Evolutionary conservation across 1,140 invertebrate genomes (phyloP), one percentile per base, ranked within the genome.

Genomic region (fruit fly (Drosophila melanogaster)): DNA sequence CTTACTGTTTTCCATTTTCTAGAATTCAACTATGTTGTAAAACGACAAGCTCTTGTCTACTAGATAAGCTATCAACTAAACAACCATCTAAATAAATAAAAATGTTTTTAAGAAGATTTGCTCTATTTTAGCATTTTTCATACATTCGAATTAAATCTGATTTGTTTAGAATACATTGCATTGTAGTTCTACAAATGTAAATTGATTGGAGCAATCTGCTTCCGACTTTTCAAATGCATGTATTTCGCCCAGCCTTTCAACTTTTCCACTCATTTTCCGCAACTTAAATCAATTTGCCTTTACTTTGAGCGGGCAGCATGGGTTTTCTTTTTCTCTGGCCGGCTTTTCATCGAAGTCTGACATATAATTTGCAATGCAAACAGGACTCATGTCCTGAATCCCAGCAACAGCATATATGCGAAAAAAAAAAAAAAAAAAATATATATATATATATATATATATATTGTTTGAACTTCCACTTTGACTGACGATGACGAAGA

Each of bases 281-380:
- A 54, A 51, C 56, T 73, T 72, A 72, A 73, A 73, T 60, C 69
- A 73, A 73, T 62, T 73, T 73, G 30, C 40, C 26, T 35, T 60
- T 61, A 73, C 49, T 67, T 17, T 47, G 59, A 44, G 46, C 11
- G 33, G n/a, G 10, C 56, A 49, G 49, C n/a, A 55, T 33, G 49
- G 26, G 40, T 35, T 35, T 59, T 58, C 26, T 59, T 58, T 26
- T 17, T 0, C 11, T 15, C n/a, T 30, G 14, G 2, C 14, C 65
- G 19, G 14, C 49, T 40, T 5, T 44, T 30, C 66, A 40, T 40
- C 22, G 55, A 69, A 59, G 54, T n/a, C 44, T 33, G 54, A n/a
- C 66, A 35, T 53, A 58, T 73, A 73, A 73, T 73, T 71, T 73
- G 66, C 70, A 60, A 73, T 72, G 56, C 70, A 73, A 73, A 73